Base-by-base conservation (phyloP, 2,113 vertebrate species). In the Tyto alba region DNA sequence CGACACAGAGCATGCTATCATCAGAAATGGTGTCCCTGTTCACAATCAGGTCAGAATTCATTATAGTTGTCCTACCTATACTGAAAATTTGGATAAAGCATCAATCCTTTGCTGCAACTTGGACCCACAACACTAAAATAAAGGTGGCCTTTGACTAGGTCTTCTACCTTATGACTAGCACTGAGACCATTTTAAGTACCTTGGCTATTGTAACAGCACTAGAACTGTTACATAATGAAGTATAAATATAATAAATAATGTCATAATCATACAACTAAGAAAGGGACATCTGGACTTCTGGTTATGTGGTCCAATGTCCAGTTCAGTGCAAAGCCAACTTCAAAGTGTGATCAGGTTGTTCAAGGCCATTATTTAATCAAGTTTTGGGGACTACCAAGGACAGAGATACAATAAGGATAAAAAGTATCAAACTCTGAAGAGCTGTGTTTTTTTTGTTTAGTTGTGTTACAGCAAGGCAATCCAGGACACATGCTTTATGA, bases 401-500 rank as follows among this genome's bases (percentile, higher is more conserved):
- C 1, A 1, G 62, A 62, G 32, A 50, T 13, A 62, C 3, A 21
- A 6, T 32, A 62, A 71, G 10, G 25, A 53, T 6, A 62, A 14
- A 93, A 60, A 83, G 47, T 75, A 78, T 50, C 20, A 62, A 45
- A 82, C 8, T 10, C 19, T 45, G 38, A 75, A 53, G 29, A 30
- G 13, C 3, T 60, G 18, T 3, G 0, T 68, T 66, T 34, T 48
- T 52, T 40, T n/a, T 56, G 18, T 34, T 56, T n/a, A 47, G 41
- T 7, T 40, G 23, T 47, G 13, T 40, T 57, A 55, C 8, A 30
- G 27, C 38, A 63, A 48, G 27, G 76, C 53, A 86, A 68, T 7
- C 7, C 38, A 48, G 34, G 26, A 60, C 14, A 66, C 21, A 8
- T 22, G 16, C 8, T 11, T 36, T 27, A 34, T 0, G 2, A 17